Percentiles rank a stretch among this genome's conserved stretches.
These are phyloP conservation scores for Notarius quadriscutis DNA, from an alignment of 2,113 vertebrate genomes.

Conservation along the genomic window DNA sequence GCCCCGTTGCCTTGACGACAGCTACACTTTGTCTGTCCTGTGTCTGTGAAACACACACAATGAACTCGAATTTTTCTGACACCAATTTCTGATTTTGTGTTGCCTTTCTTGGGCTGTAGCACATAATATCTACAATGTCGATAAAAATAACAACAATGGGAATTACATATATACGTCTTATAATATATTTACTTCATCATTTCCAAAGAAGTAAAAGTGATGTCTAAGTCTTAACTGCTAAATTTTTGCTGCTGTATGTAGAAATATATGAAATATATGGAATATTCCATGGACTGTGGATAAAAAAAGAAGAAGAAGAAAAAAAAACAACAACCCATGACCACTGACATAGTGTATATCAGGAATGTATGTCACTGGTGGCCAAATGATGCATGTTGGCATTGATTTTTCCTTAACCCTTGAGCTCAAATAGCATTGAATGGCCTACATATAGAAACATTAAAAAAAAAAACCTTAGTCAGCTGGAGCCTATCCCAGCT, in stretches of 20 bases:
- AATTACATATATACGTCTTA: not conserved
- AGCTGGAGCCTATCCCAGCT: too few relatives aligned
- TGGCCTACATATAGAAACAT: not conserved
- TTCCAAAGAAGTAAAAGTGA: not conserved
- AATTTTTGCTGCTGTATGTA: not conserved
- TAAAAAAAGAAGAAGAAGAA: not conserved
- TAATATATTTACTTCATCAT: not conserved
- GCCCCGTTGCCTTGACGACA: slow-evolving; percentile 39
- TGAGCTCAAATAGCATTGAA: not conserved
- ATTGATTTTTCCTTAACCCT: not conserved
- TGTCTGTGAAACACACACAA: not conserved
- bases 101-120: not conserved
- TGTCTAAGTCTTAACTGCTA: not conserved
- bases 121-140: not conserved
- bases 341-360: not conserved
- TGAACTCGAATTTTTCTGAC: not conserved
- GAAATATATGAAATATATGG: not conserved
- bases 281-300: not conserved
- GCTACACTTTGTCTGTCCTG: not conserved
- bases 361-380: not conserved
- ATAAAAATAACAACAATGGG: not conserved
- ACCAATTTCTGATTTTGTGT: not conserved
- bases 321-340: not conserved
- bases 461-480: not conserved
- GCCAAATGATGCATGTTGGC: not conserved